Percentiles rank a stretch among this genome's conserved stretches.
phyloP scores from a whole-genome alignment of 2,797 vertebrate genomes.

The Diceros bicornis region DNA sequence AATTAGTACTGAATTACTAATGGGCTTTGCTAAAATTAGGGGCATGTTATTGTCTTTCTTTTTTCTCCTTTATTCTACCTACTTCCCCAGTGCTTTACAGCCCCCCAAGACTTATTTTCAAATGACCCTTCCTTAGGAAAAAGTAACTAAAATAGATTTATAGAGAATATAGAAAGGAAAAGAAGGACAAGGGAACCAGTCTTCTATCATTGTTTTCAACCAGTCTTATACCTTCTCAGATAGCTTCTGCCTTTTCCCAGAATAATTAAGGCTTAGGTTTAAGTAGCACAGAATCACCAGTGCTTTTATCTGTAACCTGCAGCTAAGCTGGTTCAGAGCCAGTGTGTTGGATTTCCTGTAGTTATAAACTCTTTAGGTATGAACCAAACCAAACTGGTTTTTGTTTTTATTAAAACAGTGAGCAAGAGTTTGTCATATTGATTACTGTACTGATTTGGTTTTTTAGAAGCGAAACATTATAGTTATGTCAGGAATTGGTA shows the following conservation, averaged over 20 bases:
- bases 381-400: background rate
- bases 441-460: background rate
- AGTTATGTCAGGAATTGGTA: background rate
- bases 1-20: background rate
- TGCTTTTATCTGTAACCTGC: background rate
- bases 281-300: background rate
- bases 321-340: background rate
- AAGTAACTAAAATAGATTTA: conserved; percentile 26
- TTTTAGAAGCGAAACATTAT: background rate
- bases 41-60: background rate
- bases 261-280: background rate
- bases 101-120: background rate
- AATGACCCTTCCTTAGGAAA: background rate
- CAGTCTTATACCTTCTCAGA: background rate
- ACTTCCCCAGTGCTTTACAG: background rate
- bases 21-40: background rate
- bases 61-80: background rate
- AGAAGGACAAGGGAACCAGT: background rate
- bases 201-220: conserved; percentile 20
- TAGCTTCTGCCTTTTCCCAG: background rate
- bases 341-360: background rate
- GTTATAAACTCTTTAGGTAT: background rate
- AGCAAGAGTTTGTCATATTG: background rate
- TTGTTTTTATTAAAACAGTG: conserved; percentile 20
- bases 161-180: background rate